Evolutionary conservation across 2,888 invertebrate genomes (phyloP).

Genomic region (Cantharis flavilabris): DNA sequence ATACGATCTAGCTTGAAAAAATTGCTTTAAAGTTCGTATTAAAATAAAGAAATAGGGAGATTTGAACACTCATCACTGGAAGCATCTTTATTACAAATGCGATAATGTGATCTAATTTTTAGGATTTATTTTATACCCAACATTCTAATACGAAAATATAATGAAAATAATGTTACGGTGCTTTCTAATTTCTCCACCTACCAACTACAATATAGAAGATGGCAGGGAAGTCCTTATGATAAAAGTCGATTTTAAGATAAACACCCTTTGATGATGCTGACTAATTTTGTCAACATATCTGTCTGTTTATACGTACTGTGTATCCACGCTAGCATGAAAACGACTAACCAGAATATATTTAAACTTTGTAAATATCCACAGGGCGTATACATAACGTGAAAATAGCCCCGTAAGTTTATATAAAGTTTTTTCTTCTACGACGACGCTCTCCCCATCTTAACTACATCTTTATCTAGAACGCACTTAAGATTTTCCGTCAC

Average conservation of each 20-base stretch:
- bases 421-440: no score
- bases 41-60: constrained; percentile 4
- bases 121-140: neutral
- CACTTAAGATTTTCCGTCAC: no score
- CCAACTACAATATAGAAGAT: neutral
- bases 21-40: constrained; percentile 25
- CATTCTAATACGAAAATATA: neutral
- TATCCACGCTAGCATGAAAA: neutral
- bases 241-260: neutral
- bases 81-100: neutral
- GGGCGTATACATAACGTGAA: no score
- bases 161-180: neutral
- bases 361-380: neutral
- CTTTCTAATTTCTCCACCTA: neutral
- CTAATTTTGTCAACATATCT: neutral
- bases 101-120: neutral
- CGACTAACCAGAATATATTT: neutral
- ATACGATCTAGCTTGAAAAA: constrained; percentile 25
- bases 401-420: no score
- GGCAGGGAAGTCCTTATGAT: neutral
- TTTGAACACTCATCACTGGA: constrained; percentile 4
- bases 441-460: no score
- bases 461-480: no score
- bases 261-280: neutral
- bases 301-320: neutral